Evolutionary conservation across 2,113 vertebrate genomes (phyloP).

Genomic region (Pelecanoides urinatrix): DNA sequence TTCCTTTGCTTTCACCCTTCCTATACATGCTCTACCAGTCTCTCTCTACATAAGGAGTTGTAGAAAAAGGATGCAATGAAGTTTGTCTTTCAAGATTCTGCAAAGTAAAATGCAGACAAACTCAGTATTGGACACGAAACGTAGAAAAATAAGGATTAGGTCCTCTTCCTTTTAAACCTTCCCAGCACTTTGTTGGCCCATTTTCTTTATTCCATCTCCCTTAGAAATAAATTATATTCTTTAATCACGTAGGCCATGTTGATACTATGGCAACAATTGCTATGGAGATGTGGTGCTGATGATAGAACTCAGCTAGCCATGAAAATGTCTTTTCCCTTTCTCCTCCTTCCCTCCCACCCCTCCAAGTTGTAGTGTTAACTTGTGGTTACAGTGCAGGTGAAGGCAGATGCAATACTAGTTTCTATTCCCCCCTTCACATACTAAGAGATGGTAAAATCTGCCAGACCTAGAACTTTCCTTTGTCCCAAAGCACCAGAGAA

Average conservation of each 20-base stretch:
- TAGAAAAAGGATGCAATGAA: neutral
- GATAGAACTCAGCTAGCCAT: neutral
- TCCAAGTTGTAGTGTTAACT: neutral
- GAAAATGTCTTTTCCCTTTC: neutral
- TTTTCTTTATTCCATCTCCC: neutral
- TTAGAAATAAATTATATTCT: conserved; percentile 6
- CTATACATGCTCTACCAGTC: neutral
- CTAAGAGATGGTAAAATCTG: neutral
- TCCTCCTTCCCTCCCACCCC: neutral
- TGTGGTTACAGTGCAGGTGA: neutral
- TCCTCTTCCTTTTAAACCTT: neutral
- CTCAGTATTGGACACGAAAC: neutral
- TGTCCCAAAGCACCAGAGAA: neutral
- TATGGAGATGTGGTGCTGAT: conserved; percentile 19
- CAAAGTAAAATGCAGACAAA: neutral
- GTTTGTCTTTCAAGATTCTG: neutral
- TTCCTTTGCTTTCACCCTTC: neutral
- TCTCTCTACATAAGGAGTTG: neutral
- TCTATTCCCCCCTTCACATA: neutral
- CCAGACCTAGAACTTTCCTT: neutral
- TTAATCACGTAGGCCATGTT: neutral
- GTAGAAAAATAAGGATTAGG: neutral
- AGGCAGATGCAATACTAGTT: neutral
- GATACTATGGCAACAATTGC: conserved; percentile 38
- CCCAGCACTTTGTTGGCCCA: neutral